Conservation (phyloP, 2,888 invertebrate genomes). For the Agonopterix arenella region DNA sequence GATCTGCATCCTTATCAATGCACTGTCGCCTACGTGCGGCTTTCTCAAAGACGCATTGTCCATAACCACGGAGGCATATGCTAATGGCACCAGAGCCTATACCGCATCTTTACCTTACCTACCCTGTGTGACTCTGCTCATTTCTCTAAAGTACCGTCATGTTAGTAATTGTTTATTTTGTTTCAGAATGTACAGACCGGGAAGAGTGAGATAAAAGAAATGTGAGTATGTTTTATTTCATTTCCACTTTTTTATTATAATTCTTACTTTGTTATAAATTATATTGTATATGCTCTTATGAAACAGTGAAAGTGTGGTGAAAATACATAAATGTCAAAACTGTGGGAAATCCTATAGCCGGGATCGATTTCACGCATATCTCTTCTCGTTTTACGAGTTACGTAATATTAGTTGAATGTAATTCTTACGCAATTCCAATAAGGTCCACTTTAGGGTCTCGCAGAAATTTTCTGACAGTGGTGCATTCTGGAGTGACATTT, state of each 20-base stretch:
- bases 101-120: not conserved
- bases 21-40: conserved; percentile 70
- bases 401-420: conserved; percentile 14
- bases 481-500: conserved; percentile 16
- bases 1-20: conserved; percentile 70
- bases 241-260: not conserved
- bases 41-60: conserved; percentile 70
- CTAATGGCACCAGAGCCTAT: conserved; percentile 34
- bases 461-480: too few species aligned
- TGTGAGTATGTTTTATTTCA: conserved; percentile 37
- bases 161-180: conserved; percentile 29
- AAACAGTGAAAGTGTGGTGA: conserved; percentile 16
- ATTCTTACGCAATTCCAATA: conserved; percentile 16
- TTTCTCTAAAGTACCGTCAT: not conserved
- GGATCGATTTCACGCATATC: conserved; percentile 31
- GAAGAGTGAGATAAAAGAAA: conserved; percentile 35
- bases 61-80: conserved; percentile 45
- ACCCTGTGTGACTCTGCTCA: not conserved
- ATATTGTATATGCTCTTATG: conserved; percentile 3
- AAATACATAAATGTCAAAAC: conserved; percentile 23
- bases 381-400: conserved; percentile 12
- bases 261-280: conserved; percentile 1
- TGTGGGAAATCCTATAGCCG: conserved; percentile 17
- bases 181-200: conserved; percentile 52
- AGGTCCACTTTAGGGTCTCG: conserved; percentile 7